phyloP scores from a whole-genome alignment of 1,140 invertebrate species.

The Euglossa dilemma region DNA sequence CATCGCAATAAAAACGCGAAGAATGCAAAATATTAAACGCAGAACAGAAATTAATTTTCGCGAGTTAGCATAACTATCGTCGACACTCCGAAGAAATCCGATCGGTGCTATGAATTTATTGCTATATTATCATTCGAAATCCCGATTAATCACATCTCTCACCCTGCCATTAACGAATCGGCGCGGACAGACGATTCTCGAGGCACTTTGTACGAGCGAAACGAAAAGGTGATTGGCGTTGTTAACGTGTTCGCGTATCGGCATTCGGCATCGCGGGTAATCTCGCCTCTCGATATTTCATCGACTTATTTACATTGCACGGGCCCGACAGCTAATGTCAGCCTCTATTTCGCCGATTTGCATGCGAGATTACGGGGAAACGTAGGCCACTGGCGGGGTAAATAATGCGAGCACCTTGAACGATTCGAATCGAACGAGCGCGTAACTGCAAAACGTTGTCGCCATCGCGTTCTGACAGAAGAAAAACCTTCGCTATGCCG shows the following conservation, averaged over 20 bases:
- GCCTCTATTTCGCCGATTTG: slow-evolving; percentile 27
- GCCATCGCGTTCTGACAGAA: not conserved
- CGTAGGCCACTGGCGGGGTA: not conserved
- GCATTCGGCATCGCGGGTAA: not conserved
- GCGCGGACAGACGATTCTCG: too few species aligned
- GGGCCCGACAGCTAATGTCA: slow-evolving; percentile 6
- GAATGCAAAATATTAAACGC: too few species aligned
- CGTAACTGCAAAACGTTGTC: not conserved
- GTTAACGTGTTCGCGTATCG: slow-evolving; percentile 5
- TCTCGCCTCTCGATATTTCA: slow-evolving; percentile 1
- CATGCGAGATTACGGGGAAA: slow-evolving; percentile 17
- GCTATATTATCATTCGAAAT: too few species aligned
- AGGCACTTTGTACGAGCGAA: too few species aligned
- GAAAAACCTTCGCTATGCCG: not conserved
- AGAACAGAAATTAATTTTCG: too few species aligned
- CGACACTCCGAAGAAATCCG: too few species aligned
- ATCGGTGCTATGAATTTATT: too few species aligned
- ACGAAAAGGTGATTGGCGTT: not conserved
- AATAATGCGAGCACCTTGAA: slow-evolving; percentile 9
- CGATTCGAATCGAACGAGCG: not conserved
- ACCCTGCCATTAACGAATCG: too few species aligned
- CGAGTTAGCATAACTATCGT: too few species aligned
- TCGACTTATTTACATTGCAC: not conserved
- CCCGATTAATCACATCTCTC: too few species aligned
- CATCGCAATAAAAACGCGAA: too few species aligned